Evolutionary conservation across 2,797 vertebrate species (phyloP).

Genomic region (Botia kubotai): DNA sequence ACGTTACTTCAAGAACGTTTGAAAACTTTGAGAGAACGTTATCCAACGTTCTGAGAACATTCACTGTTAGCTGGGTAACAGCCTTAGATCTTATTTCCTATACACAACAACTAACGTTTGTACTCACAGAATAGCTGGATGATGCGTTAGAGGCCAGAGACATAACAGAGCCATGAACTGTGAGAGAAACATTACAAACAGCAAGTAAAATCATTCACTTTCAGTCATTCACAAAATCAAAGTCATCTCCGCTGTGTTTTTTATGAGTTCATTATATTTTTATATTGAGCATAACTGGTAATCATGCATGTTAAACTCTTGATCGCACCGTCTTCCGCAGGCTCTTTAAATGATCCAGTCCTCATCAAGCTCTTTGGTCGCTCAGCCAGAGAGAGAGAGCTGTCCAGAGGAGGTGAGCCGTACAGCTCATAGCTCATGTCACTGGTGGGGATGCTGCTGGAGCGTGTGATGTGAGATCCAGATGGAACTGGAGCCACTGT

Average conservation of each 20-base stretch:
- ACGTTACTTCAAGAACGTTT: too few species aligned
- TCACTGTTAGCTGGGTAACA: too few species aligned
- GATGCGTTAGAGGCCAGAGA: conserved; percentile 96
- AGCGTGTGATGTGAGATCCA: conserved; percentile 92
- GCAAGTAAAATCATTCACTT: background rate
- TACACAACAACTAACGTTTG: background rate
- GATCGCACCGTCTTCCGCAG: conserved; percentile 90
- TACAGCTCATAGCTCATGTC: conserved; percentile 92
- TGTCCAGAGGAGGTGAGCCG: conserved; percentile 91
- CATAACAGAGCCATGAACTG: conserved; percentile 96
- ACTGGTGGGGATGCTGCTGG: conserved; percentile 95
- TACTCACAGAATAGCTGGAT: conserved; percentile 96
- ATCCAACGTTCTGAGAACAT: too few species aligned
- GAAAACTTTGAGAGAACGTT: too few species aligned
- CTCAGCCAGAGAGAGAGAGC: conserved; percentile 93
- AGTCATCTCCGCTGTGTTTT: background rate
- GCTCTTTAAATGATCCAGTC: conserved; percentile 96
- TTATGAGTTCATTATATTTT: background rate
- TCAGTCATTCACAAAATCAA: background rate
- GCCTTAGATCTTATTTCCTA: too few species aligned
- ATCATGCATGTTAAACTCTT: background rate
- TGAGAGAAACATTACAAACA: conserved; percentile 22
- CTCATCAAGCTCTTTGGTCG: conserved; percentile 96
- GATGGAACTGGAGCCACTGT: conserved; percentile 84
- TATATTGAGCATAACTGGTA: background rate